phyloP scores from a whole-genome alignment of 2,888 invertebrate species.

The Chaitophorus viminalis region DNA sequence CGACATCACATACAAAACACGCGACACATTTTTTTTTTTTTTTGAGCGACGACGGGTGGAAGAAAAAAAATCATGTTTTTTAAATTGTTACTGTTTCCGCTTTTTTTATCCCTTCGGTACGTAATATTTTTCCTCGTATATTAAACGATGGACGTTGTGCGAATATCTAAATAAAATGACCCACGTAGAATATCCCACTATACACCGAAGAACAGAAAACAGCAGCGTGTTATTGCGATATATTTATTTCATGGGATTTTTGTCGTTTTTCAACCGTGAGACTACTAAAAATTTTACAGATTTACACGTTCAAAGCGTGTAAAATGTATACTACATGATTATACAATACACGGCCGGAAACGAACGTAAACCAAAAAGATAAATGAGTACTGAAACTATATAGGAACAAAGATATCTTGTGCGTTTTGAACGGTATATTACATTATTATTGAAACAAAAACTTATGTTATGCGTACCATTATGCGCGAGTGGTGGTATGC shows the following conservation, averaged over 20 bases:
- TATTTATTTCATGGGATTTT: too few relatives aligned
- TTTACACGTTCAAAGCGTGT: neutral
- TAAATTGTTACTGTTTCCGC: neutral
- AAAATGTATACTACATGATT: neutral
- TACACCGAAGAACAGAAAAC: too few relatives aligned
- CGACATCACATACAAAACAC: neutral
- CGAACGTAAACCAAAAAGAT: neutral
- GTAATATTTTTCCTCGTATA: too few relatives aligned
- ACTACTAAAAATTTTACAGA: too few relatives aligned
- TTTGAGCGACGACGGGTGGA: neutral
- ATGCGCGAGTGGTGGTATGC: neutral
- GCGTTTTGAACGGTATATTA: neutral
- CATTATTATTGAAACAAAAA: conserved; percentile 26
- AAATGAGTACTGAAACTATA: neutral
- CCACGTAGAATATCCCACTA: too few relatives aligned
- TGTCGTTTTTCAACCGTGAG: too few relatives aligned
- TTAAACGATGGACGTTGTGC: too few relatives aligned
- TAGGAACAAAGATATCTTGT: conserved; percentile 11
- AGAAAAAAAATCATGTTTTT: neutral
- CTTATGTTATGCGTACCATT: neutral
- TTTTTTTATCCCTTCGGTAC: neutral
- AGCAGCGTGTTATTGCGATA: too few relatives aligned
- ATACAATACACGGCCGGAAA: neutral
- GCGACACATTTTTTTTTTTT: neutral
- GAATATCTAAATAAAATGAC: too few relatives aligned